Conservation (phyloP, 2,888 invertebrate genomes). For the Dexiosoma caninum region DNA sequence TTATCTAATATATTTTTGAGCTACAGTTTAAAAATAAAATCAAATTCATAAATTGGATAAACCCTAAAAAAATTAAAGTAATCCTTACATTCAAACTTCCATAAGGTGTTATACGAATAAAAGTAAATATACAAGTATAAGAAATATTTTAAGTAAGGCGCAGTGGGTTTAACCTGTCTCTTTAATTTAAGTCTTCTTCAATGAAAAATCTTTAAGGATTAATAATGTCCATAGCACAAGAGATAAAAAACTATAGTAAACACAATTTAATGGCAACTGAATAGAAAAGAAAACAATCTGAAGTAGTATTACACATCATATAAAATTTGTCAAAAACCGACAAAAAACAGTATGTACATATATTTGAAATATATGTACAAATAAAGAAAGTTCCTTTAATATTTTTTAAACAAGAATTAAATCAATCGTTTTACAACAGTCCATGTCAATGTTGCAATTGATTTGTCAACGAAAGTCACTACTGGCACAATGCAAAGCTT, state of each 20-base stretch:
- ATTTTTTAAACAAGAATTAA: conserved; percentile 17
- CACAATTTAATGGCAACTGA: not conserved
- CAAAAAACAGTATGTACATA: not conserved
- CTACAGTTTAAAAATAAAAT: not conserved
- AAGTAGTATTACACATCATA: too few relatives aligned
- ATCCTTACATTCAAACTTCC: not conserved
- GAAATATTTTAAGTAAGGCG: conserved; percentile 36
- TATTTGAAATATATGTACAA: conserved; percentile 1
- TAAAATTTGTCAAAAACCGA: not conserved
- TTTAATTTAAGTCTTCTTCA: conserved; percentile 27
- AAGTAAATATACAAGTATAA: conserved; percentile 24
- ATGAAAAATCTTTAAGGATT: conserved; percentile 28
- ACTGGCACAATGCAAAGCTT: conserved; percentile 82
- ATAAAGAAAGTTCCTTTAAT: conserved; percentile 43
- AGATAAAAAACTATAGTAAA: not conserved
- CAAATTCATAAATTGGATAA: not conserved
- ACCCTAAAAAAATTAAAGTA: not conserved
- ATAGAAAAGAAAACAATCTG: not conserved
- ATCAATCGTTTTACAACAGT: conserved; percentile 24
- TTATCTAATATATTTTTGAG: not conserved
- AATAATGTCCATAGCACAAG: conserved; percentile 31
- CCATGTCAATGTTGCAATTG: conserved; percentile 70
- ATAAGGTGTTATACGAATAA: not conserved
- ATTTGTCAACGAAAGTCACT: conserved; percentile 70
- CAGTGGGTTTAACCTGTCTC: conserved; percentile 31